Evolutionary conservation across 2,113 vertebrate genomes (phyloP).

Genomic region (Chaetorhynchus papuensis): DNA sequence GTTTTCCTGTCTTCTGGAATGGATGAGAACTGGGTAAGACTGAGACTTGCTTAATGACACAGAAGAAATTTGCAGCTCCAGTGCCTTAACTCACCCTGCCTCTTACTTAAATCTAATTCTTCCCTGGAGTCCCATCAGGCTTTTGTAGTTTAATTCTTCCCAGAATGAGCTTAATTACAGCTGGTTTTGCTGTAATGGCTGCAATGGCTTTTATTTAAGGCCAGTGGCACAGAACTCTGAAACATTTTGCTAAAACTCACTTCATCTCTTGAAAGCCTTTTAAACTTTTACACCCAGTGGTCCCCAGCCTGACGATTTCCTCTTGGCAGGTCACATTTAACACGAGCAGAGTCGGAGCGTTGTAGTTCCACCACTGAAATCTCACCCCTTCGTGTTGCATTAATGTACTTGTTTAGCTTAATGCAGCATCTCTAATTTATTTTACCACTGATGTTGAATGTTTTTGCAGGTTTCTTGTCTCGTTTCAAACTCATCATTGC

Average conservation of each 20-base stretch:
- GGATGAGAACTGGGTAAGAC: not conserved
- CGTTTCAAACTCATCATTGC: not conserved
- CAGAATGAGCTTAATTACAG: not conserved
- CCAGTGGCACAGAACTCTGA: not conserved
- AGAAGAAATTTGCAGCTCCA: not conserved
- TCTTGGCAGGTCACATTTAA: conserved; percentile 9
- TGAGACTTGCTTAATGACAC: not conserved
- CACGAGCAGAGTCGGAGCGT: not conserved
- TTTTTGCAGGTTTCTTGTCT: conserved; percentile 53
- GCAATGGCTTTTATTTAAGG: not conserved
- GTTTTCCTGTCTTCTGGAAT: not conserved
- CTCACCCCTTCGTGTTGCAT: conserved; percentile 26
- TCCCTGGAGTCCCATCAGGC: not conserved
- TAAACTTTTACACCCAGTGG: not conserved
- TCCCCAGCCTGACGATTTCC: not conserved
- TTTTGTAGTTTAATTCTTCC: not conserved
- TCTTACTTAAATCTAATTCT: not conserved
- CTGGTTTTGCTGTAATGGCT: not conserved
- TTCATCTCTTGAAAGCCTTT: not conserved
- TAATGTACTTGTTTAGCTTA: conserved; percentile 12
- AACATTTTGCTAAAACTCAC: not conserved
- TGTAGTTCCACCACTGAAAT: not conserved
- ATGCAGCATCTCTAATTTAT: conserved; percentile 46
- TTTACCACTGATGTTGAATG: conserved; percentile 4
- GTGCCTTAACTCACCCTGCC: not conserved